These are phyloP conservation scores for Boloria selene DNA, from an alignment of 2,888 invertebrate genomes.

Conservation along the genomic window DNA sequence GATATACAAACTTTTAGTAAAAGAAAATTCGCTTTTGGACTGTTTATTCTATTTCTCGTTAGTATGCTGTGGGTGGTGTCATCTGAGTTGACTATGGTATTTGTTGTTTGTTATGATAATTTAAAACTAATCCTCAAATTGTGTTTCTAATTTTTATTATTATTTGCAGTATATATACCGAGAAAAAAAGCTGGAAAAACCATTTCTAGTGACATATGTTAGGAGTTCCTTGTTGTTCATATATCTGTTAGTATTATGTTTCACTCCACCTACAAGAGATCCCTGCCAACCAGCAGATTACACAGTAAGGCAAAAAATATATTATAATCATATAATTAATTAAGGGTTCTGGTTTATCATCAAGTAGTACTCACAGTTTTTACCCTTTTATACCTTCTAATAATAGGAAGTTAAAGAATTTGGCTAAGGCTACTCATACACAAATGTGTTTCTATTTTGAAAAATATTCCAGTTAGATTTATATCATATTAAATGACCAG, in stretches of 20 bases:
- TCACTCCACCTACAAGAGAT: conserved; percentile 95
- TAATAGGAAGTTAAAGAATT: too few relatives aligned
- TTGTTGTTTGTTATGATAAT: background rate
- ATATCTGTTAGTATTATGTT: conserved; percentile 93
- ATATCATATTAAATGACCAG: too few relatives aligned
- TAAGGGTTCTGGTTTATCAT: too few relatives aligned
- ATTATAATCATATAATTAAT: background rate
- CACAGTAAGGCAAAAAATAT: conserved; percentile 81
- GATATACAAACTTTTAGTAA: conserved; percentile 63
- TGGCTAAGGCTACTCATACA: too few relatives aligned
- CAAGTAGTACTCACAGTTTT: too few relatives aligned
- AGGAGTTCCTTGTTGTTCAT: conserved; percentile 97
- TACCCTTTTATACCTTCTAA: too few relatives aligned
- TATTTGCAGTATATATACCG: conserved; percentile 90
- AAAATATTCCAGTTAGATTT: too few relatives aligned
- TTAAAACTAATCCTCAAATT: background rate
- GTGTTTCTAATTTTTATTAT: conserved; percentile 35
- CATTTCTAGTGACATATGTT: conserved; percentile 97
- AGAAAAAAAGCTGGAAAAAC: conserved; percentile 93
- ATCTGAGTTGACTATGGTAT: conserved; percentile 96
- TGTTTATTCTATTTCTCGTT: conserved; percentile 93
- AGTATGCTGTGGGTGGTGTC: conserved; percentile 98
- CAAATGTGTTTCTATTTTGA: too few relatives aligned
- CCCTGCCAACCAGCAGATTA: conserved; percentile 90
- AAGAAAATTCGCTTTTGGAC: conserved; percentile 88